These are phyloP conservation scores for Caloenas nicobarica DNA, from an alignment of 2,113 vertebrate genomes.

Conservation along the genomic window DNA sequence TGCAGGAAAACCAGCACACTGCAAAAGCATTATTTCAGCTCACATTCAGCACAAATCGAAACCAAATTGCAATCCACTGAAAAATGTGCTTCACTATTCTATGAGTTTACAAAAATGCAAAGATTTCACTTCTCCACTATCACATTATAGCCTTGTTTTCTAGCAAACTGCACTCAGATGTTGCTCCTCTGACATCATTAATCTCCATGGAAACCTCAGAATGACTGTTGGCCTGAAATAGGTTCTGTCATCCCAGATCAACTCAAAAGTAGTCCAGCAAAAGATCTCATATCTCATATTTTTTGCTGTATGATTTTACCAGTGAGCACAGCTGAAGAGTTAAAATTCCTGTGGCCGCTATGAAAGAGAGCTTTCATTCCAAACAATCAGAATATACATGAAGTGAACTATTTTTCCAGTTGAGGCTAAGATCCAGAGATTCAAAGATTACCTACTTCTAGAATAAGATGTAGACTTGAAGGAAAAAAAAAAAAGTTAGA, in stretches of 20 bases:
- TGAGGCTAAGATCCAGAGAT: neutral
- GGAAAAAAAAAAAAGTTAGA: neutral
- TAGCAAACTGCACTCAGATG: slow-evolving; percentile 60
- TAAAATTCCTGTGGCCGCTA: neutral
- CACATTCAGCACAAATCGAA: neutral
- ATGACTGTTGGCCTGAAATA: slow-evolving; percentile 60
- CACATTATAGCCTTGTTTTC: slow-evolving; percentile 54
- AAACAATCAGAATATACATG: slow-evolving; percentile 11
- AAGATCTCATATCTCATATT: slow-evolving; percentile 44
- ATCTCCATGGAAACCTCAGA: slow-evolving; percentile 77
- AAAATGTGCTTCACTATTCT: neutral
- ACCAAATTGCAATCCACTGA: neutral
- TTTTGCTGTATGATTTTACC: slow-evolving; percentile 20
- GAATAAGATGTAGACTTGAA: neutral
- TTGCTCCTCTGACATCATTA: slow-evolving; percentile 72
- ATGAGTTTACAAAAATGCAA: slow-evolving; percentile 17
- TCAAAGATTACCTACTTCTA: neutral
- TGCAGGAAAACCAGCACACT: neutral
- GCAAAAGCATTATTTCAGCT: neutral
- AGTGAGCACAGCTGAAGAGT: slow-evolving; percentile 14
- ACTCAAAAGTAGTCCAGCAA: slow-evolving; percentile 54
- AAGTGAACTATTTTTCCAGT: slow-evolving; percentile 22
- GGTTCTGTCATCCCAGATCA: slow-evolving; percentile 60
- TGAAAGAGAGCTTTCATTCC: slow-evolving; percentile 41
- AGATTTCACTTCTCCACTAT: neutral